These are phyloP conservation scores for Erythrolamprus reginae DNA, from an alignment of 2,113 vertebrate species.

Conservation along the genomic window DNA sequence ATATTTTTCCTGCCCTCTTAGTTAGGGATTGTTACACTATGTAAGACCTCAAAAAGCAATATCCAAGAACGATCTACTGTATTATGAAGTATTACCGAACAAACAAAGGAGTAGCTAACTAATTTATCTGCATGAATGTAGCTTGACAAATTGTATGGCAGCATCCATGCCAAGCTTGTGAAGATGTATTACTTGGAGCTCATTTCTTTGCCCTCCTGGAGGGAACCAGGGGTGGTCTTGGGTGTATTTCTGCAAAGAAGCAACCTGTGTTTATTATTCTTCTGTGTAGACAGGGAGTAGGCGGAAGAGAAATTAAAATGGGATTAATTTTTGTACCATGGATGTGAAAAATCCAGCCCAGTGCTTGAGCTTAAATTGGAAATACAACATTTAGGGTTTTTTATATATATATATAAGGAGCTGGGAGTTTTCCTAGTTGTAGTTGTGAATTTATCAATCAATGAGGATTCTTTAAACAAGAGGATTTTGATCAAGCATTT, in stretches of 20 bases:
- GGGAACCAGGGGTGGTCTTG: slow-evolving; percentile 34
- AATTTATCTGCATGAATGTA: not conserved
- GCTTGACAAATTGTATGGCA: not conserved
- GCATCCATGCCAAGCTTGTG: not conserved
- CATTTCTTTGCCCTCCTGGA: not conserved
- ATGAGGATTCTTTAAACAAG: not conserved
- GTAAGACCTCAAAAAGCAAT: not conserved
- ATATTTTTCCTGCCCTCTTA: too few relatives aligned
- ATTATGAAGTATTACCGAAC: not conserved
- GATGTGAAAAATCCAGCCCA: slow-evolving; percentile 33
- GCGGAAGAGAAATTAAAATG: slow-evolving; percentile 38
- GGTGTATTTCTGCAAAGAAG: slow-evolving; percentile 27
- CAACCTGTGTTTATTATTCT: slow-evolving; percentile 44
- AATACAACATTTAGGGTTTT: slow-evolving; percentile 20
- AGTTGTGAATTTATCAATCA: not conserved
- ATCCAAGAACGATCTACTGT: not conserved
- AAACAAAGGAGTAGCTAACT: not conserved
- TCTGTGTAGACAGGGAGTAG: slow-evolving; percentile 26
- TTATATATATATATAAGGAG: too few relatives aligned
- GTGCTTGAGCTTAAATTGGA: slow-evolving; percentile 31
- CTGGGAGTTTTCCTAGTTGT: not conserved
- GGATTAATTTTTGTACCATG: slow-evolving; percentile 29
- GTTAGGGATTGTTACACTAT: not conserved
- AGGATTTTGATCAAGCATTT: not conserved
- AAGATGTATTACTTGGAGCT: slow-evolving; percentile 13